Evolutionary conservation across 2,797 vertebrate genomes (phyloP).

Genomic region (Lagorchestes hirsutus): DNA sequence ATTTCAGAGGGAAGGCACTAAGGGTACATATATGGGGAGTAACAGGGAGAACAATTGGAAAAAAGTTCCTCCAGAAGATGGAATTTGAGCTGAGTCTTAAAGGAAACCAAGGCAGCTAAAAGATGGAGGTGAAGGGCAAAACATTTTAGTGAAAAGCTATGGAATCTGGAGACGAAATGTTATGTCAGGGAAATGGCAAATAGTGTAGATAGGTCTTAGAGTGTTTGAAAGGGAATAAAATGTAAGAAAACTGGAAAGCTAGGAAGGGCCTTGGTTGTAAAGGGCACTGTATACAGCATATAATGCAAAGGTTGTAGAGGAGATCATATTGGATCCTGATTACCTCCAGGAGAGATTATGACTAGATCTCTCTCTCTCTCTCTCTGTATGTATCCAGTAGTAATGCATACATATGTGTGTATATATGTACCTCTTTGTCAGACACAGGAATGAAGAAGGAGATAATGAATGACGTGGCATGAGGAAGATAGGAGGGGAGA

Average conservation of each 20-base stretch:
- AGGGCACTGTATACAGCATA: neutral
- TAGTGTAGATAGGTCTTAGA: neutral
- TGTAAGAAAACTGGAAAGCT: neutral
- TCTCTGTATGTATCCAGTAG: neutral
- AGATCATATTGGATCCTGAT: neutral
- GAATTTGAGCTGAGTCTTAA: neutral
- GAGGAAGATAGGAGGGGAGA: neutral
- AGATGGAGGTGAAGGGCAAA: neutral
- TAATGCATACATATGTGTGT: neutral
- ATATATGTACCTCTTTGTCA: neutral
- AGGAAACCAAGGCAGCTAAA: neutral
- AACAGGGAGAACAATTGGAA: neutral
- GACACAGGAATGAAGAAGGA: neutral
- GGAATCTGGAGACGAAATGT: neutral
- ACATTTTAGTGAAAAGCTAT: neutral
- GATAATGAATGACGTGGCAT: neutral
- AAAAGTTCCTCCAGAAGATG: neutral
- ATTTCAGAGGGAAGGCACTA: too few species aligned
- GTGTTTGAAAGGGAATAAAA: neutral
- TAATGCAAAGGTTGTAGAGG: neutral
- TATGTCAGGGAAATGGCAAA: neutral
- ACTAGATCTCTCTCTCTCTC: neutral
- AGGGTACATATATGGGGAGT: neutral
- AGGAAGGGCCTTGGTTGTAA: neutral
- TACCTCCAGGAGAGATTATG: neutral